phyloP scores from a whole-genome alignment of 2,888 invertebrate genomes.

The Atethmia centrago region DNA sequence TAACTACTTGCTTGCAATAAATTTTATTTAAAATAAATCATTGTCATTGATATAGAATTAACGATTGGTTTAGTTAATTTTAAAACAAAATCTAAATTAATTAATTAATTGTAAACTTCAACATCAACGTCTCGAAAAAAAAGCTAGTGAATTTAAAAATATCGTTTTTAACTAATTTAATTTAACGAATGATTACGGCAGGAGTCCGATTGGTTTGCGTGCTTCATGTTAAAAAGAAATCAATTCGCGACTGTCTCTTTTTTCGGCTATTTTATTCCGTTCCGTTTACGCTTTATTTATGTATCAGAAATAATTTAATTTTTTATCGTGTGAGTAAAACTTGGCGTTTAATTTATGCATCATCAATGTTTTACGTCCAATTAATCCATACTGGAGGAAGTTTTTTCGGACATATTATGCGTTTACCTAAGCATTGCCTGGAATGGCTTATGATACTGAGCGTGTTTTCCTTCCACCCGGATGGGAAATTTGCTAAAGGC shows the following conservation, averaged over 20 bases:
- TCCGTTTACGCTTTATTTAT: slow-evolving; percentile 45
- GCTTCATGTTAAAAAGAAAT: slow-evolving; percentile 40
- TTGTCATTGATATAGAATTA: not conserved
- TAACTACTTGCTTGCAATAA: no score
- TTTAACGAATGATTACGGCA: slow-evolving; percentile 46
- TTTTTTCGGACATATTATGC: no score
- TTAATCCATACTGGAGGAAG: no score
- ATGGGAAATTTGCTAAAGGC: no score
- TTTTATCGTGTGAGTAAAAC: slow-evolving; percentile 6
- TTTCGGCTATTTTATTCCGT: slow-evolving; percentile 47
- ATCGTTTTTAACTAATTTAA: no score
- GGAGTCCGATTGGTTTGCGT: slow-evolving; percentile 42
- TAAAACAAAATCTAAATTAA: not conserved
- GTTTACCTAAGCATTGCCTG: no score
- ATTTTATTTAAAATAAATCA: not conserved
- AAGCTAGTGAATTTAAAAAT: slow-evolving; percentile 69
- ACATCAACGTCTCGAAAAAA: slow-evolving; percentile 61
- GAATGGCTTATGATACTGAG: no score
- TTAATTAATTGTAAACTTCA: slow-evolving; percentile 5
- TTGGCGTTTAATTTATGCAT: slow-evolving; percentile 29
- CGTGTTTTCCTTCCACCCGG: no score
- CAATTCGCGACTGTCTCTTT: slow-evolving; percentile 53
- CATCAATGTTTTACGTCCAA: not conserved
- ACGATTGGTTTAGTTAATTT: not conserved
- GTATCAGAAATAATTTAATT: slow-evolving; percentile 28